Base-by-base conservation (phyloP, 1,140 invertebrate genomes). In the Apis dorsata region DNA sequence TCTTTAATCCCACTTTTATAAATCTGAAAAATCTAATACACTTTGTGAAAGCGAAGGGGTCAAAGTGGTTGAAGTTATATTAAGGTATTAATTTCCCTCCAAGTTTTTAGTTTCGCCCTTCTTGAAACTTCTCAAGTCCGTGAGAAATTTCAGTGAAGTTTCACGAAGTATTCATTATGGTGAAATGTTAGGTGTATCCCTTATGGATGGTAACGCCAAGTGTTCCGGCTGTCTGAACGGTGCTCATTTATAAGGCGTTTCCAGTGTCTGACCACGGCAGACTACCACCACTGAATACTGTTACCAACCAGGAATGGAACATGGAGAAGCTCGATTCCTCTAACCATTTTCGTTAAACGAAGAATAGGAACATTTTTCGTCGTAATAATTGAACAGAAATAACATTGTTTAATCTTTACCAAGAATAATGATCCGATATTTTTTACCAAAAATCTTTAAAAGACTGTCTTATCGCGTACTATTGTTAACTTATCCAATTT, bases 191-290 rank as follows among this genome's bases (percentile, higher is more conserved):
- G 19, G 24, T 68, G 69, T 21, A 78, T 21, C 57, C 59, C n/a
- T 79, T 44, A 55, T 24, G 57, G n/a, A 59, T 49, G 44, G 76
- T n/a, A 69, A 83, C 60, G 51, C 71, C 53, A 59, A n/a, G 24
- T 77, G 53, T 83, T 74, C 53, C 44, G 63, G 63, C n/a, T 28
- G 75, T 57, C 62, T 24, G 28, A 51, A 10, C 75, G 65, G 53
- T 77, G 17, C 63, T 78, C 85, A 83, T 84, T 84, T 83, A 66
- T 69, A 68, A 86, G 75, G 79, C 59, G 70, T 65, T 63, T 77
- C 63, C 59, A 74, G 34, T 79, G 88, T 72, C 87, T 87, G 88
- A 88, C 84, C 87, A 86, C 78, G 63, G 68, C 69, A 44, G 17
- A 66, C 68, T 82, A 76, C 60, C 60, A 82, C 85, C 80, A 85